Evolutionary conservation across 2,888 invertebrate species (phyloP).

Genomic region (Cotesia congregata): DNA sequence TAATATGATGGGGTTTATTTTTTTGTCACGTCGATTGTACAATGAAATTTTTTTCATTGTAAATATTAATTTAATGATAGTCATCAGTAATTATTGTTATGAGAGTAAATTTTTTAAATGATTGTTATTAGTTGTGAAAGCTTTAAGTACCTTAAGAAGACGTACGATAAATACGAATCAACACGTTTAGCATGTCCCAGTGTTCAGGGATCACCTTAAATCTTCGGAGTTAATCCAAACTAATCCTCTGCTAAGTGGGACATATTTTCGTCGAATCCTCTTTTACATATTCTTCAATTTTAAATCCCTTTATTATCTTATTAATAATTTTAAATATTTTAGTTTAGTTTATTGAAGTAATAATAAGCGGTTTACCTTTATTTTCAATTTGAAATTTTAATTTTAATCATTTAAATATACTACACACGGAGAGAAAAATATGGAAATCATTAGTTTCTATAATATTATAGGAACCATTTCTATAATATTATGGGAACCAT

Average conservation of each 20-base stretch:
- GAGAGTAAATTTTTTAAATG: not conserved
- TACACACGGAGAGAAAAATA: too few relatives aligned
- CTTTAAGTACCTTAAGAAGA: conserved; percentile 42
- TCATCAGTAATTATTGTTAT: not conserved
- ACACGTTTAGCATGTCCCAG: conserved; percentile 52
- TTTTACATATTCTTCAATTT: conserved; percentile 14
- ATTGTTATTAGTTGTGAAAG: not conserved
- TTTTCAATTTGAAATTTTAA: not conserved
- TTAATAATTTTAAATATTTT: not conserved
- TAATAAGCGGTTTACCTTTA: not conserved
- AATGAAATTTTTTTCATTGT: not conserved
- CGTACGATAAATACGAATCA: conserved; percentile 57
- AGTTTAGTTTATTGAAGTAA: not conserved
- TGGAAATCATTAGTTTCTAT: too few relatives aligned
- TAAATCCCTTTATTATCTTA: conserved; percentile 16
- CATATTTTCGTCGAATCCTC: conserved; percentile 55
- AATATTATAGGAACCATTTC: too few relatives aligned
- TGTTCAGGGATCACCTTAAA: conserved; percentile 58
- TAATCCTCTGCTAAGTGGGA: conserved; percentile 64
- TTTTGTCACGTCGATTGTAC: not conserved
- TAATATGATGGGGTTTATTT: not conserved
- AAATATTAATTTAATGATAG: not conserved
- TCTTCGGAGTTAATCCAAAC: conserved; percentile 59
- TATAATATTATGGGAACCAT: too few relatives aligned
- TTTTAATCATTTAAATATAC: too few relatives aligned